Conservation (phyloP, 2,888 invertebrate genomes). For the Andrena marginata region DNA sequence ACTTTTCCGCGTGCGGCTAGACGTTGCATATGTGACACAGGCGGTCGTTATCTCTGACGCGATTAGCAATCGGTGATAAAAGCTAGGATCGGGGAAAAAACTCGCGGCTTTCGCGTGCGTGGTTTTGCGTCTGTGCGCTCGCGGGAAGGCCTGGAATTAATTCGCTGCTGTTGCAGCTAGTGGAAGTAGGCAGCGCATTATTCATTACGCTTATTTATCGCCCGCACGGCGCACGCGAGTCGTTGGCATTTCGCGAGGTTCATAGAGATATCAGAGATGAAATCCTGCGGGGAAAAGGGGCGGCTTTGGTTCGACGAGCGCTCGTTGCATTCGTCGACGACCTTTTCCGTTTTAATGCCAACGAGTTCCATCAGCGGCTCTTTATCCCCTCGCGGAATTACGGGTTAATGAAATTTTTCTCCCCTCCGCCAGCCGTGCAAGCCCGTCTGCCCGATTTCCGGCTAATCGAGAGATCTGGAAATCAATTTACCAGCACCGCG, state of each 20-base stretch:
- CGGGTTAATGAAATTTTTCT: conserved; percentile 49
- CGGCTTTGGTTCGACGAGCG: not conserved
- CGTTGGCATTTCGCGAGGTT: conserved; percentile 18
- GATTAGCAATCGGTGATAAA: conserved; percentile 36
- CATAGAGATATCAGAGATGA: not conserved
- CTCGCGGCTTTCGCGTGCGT: not conserved
- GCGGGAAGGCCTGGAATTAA: conserved; percentile 23
- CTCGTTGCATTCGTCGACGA: conserved; percentile 8
- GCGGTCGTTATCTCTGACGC: conserved; percentile 17
- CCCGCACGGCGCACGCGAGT: not conserved
- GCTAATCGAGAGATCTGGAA: conserved; percentile 47
- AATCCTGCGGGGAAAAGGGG: conserved; percentile 12
- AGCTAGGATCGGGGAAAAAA: not conserved
- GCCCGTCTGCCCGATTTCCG: conserved; percentile 27
- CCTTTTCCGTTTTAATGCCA: conserved; percentile 31
- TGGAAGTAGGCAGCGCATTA: conserved; percentile 10
- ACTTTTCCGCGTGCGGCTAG: too few species aligned
- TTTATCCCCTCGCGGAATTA: conserved; percentile 29
- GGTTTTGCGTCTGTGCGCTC: not conserved
- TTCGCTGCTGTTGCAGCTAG: conserved; percentile 9
- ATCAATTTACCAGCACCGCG: conserved; percentile 16
- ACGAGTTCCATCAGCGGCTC: conserved; percentile 21
- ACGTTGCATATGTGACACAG: too few species aligned
- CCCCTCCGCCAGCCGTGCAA: not conserved
- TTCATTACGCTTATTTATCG: conserved; percentile 21